These are phyloP conservation scores for Triplophysa dalaica DNA, from an alignment of 2,113 vertebrate species.

Conservation along the genomic window DNA sequence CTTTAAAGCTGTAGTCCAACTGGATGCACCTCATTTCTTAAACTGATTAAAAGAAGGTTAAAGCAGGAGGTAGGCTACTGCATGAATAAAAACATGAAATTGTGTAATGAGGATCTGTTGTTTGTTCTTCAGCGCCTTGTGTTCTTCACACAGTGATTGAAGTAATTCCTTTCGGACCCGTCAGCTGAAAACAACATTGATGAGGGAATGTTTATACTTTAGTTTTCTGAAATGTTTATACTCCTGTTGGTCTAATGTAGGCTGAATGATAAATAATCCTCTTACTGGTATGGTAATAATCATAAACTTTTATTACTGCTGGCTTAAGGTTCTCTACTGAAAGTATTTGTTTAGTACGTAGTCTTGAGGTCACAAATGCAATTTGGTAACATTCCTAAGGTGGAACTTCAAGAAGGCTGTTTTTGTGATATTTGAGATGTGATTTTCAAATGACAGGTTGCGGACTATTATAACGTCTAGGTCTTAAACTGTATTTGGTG, in stretches of 20 bases:
- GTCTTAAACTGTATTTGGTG: too few relatives aligned
- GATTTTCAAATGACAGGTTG: too few relatives aligned
- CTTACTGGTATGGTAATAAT: slow-evolving; percentile 88
- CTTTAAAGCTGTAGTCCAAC: too few relatives aligned
- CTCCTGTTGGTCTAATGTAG: neutral
- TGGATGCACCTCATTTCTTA: neutral
- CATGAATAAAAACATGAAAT: neutral
- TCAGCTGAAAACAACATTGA: slow-evolving; percentile 59
- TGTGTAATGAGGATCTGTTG: neutral
- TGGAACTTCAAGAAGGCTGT: too few relatives aligned
- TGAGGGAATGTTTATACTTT: too few relatives aligned
- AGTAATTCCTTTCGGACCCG: slow-evolving; percentile 63
- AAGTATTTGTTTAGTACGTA: slow-evolving; percentile 69
- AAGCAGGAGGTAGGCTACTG: too few relatives aligned
- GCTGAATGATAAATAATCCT: neutral
- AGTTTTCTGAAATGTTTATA: too few relatives aligned
- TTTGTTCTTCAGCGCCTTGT: neutral
- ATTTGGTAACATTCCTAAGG: too few relatives aligned
- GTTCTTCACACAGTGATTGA: slow-evolving; percentile 52
- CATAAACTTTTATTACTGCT: slow-evolving; percentile 77
- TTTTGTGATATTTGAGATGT: too few relatives aligned
- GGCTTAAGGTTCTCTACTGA: slow-evolving; percentile 76
- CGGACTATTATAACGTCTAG: too few relatives aligned
- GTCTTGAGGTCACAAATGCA: too few relatives aligned
- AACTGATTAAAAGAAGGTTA: neutral